Evolutionary conservation across 2,797 vertebrate genomes (phyloP), one percentile per base, ranked within the genome.

Genomic region (Erpetoichthys calabaricus): DNA sequence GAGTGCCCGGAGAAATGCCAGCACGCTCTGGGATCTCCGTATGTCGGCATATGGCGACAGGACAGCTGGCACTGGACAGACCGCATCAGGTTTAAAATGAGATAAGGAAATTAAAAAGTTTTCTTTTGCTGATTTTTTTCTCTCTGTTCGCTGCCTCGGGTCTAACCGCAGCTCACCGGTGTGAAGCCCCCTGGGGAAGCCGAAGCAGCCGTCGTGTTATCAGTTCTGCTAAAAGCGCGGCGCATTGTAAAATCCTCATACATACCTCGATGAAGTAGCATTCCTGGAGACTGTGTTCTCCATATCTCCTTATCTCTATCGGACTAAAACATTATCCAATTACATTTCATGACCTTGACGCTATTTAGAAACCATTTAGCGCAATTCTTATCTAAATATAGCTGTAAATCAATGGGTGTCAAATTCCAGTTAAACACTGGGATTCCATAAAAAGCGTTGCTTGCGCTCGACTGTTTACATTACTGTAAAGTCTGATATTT

Each of bases 371-470:
- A 87, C 81, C 89, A 85, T 82, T 76, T 81, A 85, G 75, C 72
- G 60, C 67, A 71, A 75, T 78, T 82, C 86, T 92, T 91, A 90
- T 92, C 90, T 93, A 92, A 94, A 93, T 89, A 90, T 84, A 82
- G 84, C 70, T 63, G 79, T 92, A 89, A 95, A 90, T 94, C 89
- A 91, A 68, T 59, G 79, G 68, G 70, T 86, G 90, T 87, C 89
- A 86, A 75, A 80, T 80, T 67, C 67, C 80, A 74, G 82, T 80
- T 66, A 79, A 83, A 78, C 80, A 70, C 86, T 84, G 80, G 83
- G 83, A 83, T 86, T 92, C 89, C 87, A 89, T 90, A 88, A 89
- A 92, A 89, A 83, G 86, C 80, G 83, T 76, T 72, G 80, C 73
- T 81, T 78, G 74, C 74, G 70, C 76, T 69, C 71, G 72, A 63